These are phyloP conservation scores for Athalia rosae DNA, from an alignment of 2,888 invertebrate genomes.

Conservation along the genomic window DNA sequence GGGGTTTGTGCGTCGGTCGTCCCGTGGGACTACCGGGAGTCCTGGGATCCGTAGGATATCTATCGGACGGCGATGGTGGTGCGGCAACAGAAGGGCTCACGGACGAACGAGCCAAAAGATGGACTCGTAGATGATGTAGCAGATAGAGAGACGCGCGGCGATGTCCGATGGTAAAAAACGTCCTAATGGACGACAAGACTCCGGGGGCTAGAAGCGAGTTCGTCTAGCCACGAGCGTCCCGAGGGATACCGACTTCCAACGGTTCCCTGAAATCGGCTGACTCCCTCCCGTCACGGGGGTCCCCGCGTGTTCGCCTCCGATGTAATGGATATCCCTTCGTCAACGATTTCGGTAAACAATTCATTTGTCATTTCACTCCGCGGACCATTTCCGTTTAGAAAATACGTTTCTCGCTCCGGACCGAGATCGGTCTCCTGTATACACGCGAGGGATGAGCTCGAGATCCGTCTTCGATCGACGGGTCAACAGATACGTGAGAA, in stretches of 20 bases:
- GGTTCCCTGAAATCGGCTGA: background rate
- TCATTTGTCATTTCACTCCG: slow-evolving; percentile 64
- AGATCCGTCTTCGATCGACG: background rate
- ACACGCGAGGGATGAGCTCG: background rate
- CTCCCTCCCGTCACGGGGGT: slow-evolving; percentile 34
- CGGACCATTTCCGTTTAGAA: slow-evolving; percentile 22
- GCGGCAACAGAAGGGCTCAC: slow-evolving; percentile 1
- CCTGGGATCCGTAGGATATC: slow-evolving; percentile 12
- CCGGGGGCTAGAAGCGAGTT: slow-evolving; percentile 24
- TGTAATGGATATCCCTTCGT: slow-evolving; percentile 61
- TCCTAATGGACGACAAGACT: slow-evolving; percentile 63
- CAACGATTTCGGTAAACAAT: slow-evolving; percentile 64
- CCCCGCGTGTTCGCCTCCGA: slow-evolving; percentile 19
- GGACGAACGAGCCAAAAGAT: slow-evolving; percentile 24
- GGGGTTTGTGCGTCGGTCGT: background rate
- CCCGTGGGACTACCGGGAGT: background rate
- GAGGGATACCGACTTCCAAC: background rate
- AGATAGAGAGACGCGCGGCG: slow-evolving; percentile 54
- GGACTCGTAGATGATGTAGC: slow-evolving; percentile 30
- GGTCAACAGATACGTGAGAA: no score
- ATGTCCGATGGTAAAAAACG: slow-evolving; percentile 58
- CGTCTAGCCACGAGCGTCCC: slow-evolving; percentile 51
- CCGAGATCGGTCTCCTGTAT: background rate
- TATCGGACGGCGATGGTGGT: slow-evolving; percentile 1
- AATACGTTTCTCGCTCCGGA: background rate